Conservation (phyloP, 2,797 vertebrate genomes). For the Acanthurus leucopareius region DNA sequence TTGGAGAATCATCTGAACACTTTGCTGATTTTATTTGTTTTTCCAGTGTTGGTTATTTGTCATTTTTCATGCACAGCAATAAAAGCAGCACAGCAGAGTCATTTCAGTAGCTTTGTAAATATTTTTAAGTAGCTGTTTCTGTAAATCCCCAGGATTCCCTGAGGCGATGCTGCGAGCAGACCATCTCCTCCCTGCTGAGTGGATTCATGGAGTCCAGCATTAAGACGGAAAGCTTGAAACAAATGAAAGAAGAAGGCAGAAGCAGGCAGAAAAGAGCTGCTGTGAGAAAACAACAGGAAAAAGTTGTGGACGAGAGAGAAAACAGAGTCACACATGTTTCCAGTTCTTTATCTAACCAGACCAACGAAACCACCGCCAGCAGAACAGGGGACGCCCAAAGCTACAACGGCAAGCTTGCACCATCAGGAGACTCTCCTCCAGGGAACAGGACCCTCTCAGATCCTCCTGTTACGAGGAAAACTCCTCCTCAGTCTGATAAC, state of each 20-base stretch:
- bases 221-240: constrained; percentile 9
- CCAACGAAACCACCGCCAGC: neutral
- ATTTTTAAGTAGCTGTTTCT: constrained; percentile 18
- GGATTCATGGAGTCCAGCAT: neutral
- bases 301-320: too few relatives aligned
- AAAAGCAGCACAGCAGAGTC: neutral
- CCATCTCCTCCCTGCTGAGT: constrained; percentile 55
- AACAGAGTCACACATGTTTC: too few relatives aligned
- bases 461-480: neutral
- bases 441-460: constrained; percentile 18
- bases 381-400: constrained; percentile 14
- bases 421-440: constrained; percentile 4
- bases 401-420: neutral
- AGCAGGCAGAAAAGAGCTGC: constrained; percentile 52
- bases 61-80: neutral
- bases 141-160: constrained; percentile 62
- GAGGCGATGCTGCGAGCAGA: constrained; percentile 77
- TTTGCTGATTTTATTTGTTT: constrained; percentile 5
- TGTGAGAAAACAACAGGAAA: neutral
- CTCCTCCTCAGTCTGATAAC: constrained; percentile 14
- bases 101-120: neutral
- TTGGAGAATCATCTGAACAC: neutral
- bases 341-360: neutral
- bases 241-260: constrained; percentile 27
- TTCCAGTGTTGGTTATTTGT: neutral